phyloP scores from a whole-genome alignment of 2,888 invertebrate genomes.

The Augiades crinisus region DNA sequence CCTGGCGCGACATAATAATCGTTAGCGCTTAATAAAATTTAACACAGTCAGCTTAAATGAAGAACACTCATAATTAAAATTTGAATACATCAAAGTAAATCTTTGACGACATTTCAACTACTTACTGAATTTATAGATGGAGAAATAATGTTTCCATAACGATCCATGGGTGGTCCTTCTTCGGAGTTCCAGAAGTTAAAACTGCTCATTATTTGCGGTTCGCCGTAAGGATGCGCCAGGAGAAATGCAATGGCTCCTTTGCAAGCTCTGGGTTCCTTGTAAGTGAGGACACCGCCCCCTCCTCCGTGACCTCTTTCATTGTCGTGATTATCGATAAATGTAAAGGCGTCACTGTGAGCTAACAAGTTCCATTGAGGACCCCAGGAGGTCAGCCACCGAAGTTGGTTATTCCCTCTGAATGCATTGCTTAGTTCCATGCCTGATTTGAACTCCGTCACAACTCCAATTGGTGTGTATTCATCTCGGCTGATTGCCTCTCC shows the following conservation, averaged over 20 bases:
- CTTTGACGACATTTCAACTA: no score
- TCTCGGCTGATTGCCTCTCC: slow-evolving; percentile 70
- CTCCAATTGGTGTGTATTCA: slow-evolving; percentile 79
- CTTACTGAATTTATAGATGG: slow-evolving; percentile 82
- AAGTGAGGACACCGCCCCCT: slow-evolving; percentile 80
- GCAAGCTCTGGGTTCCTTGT: slow-evolving; percentile 84
- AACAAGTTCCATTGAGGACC: slow-evolving; percentile 85
- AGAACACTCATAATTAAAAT: no score
- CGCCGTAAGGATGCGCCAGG: slow-evolving; percentile 91
- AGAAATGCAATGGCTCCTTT: slow-evolving; percentile 91
- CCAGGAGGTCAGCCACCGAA: slow-evolving; percentile 83
- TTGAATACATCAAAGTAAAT: no score
- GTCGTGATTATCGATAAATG: slow-evolving; percentile 93
- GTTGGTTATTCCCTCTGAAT: slow-evolving; percentile 71
- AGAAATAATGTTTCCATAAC: slow-evolving; percentile 81
- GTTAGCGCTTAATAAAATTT: no score
- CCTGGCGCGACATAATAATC: no score
- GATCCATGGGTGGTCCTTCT: slow-evolving; percentile 85
- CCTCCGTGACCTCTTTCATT: slow-evolving; percentile 86
- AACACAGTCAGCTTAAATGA: no score
- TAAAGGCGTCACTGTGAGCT: slow-evolving; percentile 77
- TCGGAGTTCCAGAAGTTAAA: slow-evolving; percentile 85
- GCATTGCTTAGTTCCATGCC: slow-evolving; percentile 68
- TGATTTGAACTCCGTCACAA: slow-evolving; percentile 85
- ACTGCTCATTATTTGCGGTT: slow-evolving; percentile 92